Percentiles rank a stretch among this genome's conserved stretches.
phyloP scores from a whole-genome alignment of 2,888 invertebrate genomes.

The Phasia obesa region DNA sequence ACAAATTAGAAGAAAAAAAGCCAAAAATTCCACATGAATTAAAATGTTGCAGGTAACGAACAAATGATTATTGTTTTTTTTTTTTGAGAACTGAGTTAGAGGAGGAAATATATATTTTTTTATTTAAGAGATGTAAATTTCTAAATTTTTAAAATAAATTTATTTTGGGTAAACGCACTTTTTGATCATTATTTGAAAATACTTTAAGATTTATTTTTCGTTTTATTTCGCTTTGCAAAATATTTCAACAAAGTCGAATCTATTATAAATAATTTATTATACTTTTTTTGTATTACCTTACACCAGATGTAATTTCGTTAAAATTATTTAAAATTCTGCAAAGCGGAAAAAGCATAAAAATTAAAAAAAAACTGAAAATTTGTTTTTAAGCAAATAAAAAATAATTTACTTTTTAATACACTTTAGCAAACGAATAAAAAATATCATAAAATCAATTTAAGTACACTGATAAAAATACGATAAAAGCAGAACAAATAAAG shows the following conservation, averaged over 20 bases:
- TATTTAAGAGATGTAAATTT: no score
- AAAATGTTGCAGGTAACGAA: slow-evolving; percentile 36
- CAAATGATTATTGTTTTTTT: slow-evolving; percentile 7
- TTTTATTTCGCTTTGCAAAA: slow-evolving; percentile 33
- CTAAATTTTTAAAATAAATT: neutral
- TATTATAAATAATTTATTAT: slow-evolving; percentile 55
- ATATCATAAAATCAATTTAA: neutral
- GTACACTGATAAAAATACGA: slow-evolving; percentile 2
- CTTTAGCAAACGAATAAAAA: slow-evolving; percentile 1
- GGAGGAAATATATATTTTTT: no score
- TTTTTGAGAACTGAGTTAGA: no score
- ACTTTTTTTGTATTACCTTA: slow-evolving; percentile 3
- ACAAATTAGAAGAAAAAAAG: neutral
- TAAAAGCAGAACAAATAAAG: neutral
- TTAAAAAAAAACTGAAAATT: slow-evolving; percentile 44
- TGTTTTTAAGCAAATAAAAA: slow-evolving; percentile 29
- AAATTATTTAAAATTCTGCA: slow-evolving; percentile 66
- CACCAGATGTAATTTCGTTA: slow-evolving; percentile 64
- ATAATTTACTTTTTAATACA: neutral
- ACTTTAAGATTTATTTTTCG: neutral
- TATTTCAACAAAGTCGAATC: slow-evolving; percentile 51
- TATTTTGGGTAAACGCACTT: neutral
- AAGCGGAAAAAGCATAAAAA: slow-evolving; percentile 26
- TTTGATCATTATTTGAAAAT: slow-evolving; percentile 18
- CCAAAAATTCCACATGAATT: slow-evolving; percentile 35